phyloP scores from a whole-genome alignment of 2,797 vertebrate species.

The Melanotaenia maccullochi region DNA sequence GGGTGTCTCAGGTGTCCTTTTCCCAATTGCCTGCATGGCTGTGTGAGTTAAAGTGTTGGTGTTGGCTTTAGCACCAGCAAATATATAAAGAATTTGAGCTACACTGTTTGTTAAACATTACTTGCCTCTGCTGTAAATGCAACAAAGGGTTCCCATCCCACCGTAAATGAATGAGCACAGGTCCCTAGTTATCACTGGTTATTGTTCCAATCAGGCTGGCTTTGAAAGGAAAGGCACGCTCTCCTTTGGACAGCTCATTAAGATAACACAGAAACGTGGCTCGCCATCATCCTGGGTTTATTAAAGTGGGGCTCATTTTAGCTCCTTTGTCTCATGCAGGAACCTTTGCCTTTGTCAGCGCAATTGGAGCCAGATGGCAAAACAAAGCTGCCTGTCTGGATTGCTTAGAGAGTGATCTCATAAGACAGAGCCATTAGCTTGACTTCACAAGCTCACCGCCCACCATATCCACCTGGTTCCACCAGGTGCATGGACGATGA shows the following conservation, averaged over 20 bases:
- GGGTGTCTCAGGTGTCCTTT: constrained; percentile 9
- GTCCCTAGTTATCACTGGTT: constrained; percentile 77
- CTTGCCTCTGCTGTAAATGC: constrained; percentile 67
- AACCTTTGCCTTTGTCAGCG: constrained; percentile 79
- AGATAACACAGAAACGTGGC: constrained; percentile 81
- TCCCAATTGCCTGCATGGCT: constrained; percentile 13
- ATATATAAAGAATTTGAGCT: constrained; percentile 57
- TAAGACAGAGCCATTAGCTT: constrained; percentile 70
- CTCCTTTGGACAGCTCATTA: constrained; percentile 83
- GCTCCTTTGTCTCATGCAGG: constrained; percentile 75
- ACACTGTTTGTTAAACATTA: constrained; percentile 73
- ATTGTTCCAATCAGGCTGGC: constrained; percentile 80
- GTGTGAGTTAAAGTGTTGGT: constrained; percentile 33
- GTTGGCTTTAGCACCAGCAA: constrained; percentile 50
- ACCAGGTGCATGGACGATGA: constrained; percentile 59
- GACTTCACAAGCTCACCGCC: constrained; percentile 68
- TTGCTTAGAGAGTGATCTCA: constrained; percentile 71
- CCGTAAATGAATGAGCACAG: constrained; percentile 70
- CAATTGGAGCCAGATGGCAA: constrained; percentile 83
- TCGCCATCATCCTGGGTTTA: constrained; percentile 79
- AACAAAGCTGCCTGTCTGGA: constrained; percentile 79
- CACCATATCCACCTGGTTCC: constrained; percentile 70
- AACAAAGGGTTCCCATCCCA: constrained; percentile 69
- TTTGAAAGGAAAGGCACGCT: constrained; percentile 73
- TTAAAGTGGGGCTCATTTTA: constrained; percentile 80